These are phyloP conservation scores for Hipposideros larvatus DNA, from an alignment of 2,797 vertebrate genomes.

Conservation along the genomic window DNA sequence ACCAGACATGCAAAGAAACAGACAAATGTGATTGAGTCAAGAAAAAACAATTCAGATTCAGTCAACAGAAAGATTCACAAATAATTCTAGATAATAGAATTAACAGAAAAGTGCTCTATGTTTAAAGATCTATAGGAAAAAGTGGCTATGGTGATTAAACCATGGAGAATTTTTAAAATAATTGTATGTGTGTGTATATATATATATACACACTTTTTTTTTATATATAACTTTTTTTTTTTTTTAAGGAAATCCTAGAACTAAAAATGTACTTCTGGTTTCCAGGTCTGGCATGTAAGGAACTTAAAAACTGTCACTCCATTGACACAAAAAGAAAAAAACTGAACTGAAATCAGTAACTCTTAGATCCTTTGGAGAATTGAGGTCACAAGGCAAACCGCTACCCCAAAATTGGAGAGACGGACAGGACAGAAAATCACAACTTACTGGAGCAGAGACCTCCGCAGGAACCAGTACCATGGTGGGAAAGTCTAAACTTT, in stretches of 20 bases:
- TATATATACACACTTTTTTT: too few species aligned
- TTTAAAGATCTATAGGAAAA: constrained; percentile 7
- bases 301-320: too few species aligned
- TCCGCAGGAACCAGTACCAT: background rate
- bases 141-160: background rate
- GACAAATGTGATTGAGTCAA: background rate
- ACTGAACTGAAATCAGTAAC: background rate
- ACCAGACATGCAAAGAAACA: background rate
- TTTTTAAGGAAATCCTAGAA: background rate
- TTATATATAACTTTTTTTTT: too few species aligned
- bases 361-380: background rate
- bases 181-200: too few species aligned
- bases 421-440: too few species aligned
- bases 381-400: background rate
- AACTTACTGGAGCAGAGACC: background rate
- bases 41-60: too few species aligned
- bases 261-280: background rate
- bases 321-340: background rate
- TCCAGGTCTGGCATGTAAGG: background rate
- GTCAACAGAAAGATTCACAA: background rate
- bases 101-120: background rate
- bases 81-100: background rate
- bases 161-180: background rate
- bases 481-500: background rate
- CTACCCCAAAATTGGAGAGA: background rate